phyloP scores from a whole-genome alignment of 1,140 invertebrate species.

The Cotesia chilonis region DNA sequence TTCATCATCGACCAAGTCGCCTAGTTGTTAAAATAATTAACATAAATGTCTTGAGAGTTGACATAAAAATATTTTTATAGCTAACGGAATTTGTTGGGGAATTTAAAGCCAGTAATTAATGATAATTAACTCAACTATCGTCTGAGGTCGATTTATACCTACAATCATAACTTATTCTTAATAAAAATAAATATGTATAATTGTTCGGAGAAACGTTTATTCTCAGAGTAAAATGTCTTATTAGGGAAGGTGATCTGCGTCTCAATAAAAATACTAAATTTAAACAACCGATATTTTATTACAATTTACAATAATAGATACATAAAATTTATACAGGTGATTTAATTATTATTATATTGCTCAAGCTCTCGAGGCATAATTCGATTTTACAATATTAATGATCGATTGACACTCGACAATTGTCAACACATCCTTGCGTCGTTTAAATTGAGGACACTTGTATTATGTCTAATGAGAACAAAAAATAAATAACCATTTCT shows the following conservation, averaged over 20 bases:
- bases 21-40: neutral
- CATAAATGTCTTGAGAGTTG: too few species aligned
- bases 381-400: slow-evolving; percentile 57
- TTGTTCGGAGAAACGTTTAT: neutral
- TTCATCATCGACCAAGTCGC: too few species aligned
- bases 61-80: neutral
- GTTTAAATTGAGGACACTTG: slow-evolving; percentile 33
- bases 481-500: slow-evolving; percentile 43
- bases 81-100: neutral
- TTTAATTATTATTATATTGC: too few species aligned
- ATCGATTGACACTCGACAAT: slow-evolving; percentile 49
- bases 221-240: neutral
- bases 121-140: neutral
- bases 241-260: neutral
- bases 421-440: slow-evolving; percentile 26
- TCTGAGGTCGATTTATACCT: neutral
- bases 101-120: neutral
- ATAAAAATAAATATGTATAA: slow-evolving; percentile 10
- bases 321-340: too few species aligned
- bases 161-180: neutral
- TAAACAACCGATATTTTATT: too few species aligned
- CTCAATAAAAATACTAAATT: too few species aligned
- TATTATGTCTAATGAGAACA: neutral
- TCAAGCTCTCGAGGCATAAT: slow-evolving; percentile 51
- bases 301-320: too few species aligned